Base-by-base conservation (phyloP, 2,888 invertebrate genomes). In the Rhorus exstirpatorius region DNA sequence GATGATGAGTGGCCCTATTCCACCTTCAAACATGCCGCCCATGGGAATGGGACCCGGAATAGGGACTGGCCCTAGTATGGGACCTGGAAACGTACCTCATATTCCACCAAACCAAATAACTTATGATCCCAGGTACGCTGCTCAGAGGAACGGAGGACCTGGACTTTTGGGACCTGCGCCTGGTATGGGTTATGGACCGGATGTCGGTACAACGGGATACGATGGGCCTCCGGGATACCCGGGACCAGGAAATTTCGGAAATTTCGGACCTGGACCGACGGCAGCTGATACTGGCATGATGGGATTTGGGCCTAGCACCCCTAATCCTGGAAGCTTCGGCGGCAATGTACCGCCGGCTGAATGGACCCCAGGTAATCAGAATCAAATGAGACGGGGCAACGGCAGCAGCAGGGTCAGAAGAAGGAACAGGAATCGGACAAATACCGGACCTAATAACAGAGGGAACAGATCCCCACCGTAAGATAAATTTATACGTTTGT, bases 111-210 rank as follows among this genome's bases (percentile, higher is more conserved):
- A 84, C 83, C 92, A 90, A 49, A 90, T 92, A 88, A 60, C 83
- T 6, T 92, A 88, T 26, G 93, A 93, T 78, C 91, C 92, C 0
- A 84, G 92, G n/a, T 86, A 84, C 53, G 85, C 83, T 0, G 83
- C 83, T 6, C 87, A 86, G 44, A 72, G 87, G 24, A 87, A 87
- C 65, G 90, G 88, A 1, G 92, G 91, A 0, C 91, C 91, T 1
- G 93, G 93, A 24, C 81, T 93, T 0, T 81, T 93, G 8, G 93
- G 93, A 0, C 91, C 92, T 1, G 92, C 89, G 0, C 93, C 92
- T 0, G 84, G 82, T 2, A 71, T 86, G 80, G 86, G 86, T n/a
- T 87, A 89, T 76, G 88, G 87, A 3, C 87, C 89, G 0, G 92
- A 92, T 12, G 87, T 87, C 19, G 86, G 87, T 0, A 70, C 81